Evolutionary conservation across 92 coral and sea anemone genomes (phyloP), one percentile per base, ranked within the genome.

Genomic region (Porites divaricata): DNA sequence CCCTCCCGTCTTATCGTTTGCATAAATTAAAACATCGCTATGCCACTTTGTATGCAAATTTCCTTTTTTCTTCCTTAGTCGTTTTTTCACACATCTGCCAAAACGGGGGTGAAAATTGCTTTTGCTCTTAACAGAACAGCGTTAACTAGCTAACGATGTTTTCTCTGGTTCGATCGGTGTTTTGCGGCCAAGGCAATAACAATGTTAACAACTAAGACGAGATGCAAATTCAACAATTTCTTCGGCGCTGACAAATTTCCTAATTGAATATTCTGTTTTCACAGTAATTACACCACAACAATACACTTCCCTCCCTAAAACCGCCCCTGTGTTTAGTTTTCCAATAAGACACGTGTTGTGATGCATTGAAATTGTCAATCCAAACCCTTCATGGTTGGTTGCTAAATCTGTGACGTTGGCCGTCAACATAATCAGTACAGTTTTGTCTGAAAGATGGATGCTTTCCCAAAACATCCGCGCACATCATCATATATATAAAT

Each of bases 281-380:
- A 66, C 75, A 82, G 86, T 92, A 81, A 92, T 94, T 94, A 89
- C 73, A 79, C 54, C 51, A 75, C 85, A 86, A 92, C 91, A 85
- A 89, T 89, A 89, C 62, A 78, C 72, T 80, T 87, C 90, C 89
- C 94, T 87, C 92, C 95, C 86, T 66, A 53, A 70, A 48, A 67
- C 86, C 94, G 95, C 95, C 98, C 92, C 90, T 90, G 62, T 87
- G 79, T 74, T 77, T 81, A 86, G 91, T 63, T 80, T 75, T 81
- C 83, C 62, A 88, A 92, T 81, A 77, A 84, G 90, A 71, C 95
- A 92, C 95, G 93, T 92, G 95, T 52, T 64, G 75, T 50, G 70
- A 79, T 57, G 86, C 68, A 53, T 84, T 91, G 89, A 86, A 67
- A 1, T 70, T 83, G 93, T 91, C 92, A 88, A 87, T 91, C 91